Percentiles rank a stretch among this genome's conserved stretches.
Evolutionary conservation across 2,113 vertebrate species (phyloP).

Genomic region (Nothobranchius furzeri): DNA sequence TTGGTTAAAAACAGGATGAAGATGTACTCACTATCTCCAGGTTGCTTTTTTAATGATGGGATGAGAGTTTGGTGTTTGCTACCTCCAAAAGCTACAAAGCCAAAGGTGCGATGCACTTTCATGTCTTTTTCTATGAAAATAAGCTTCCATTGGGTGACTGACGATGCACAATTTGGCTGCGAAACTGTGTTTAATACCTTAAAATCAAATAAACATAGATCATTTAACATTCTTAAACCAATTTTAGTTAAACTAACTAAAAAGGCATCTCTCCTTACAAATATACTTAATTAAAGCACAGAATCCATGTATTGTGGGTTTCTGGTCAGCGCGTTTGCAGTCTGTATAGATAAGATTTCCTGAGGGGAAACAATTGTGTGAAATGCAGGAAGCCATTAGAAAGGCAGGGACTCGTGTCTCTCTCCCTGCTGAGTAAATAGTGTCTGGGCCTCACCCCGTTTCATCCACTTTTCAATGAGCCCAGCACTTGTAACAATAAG

Average conservation of each 20-base stretch:
- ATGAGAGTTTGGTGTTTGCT: neutral
- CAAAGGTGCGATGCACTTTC: neutral
- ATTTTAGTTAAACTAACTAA: slow-evolving; percentile 3
- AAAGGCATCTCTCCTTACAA: slow-evolving; percentile 14
- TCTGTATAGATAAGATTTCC: slow-evolving; percentile 74
- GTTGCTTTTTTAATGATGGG: too few relatives aligned
- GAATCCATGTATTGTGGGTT: slow-evolving; percentile 31
- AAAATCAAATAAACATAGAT: neutral
- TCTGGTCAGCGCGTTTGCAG: slow-evolving; percentile 42
- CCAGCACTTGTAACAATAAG: slow-evolving; percentile 68
- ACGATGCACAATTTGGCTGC: neutral
- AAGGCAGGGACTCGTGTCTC: slow-evolving; percentile 72
- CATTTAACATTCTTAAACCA: neutral
- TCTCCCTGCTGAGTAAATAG: slow-evolving; percentile 76
- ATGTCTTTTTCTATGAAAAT: neutral
- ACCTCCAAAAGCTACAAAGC: neutral
- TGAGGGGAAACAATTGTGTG: slow-evolving; percentile 80
- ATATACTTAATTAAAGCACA: slow-evolving; percentile 52
- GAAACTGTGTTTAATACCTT: neutral
- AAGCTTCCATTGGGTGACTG: neutral
- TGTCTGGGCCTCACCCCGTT: slow-evolving; percentile 48
- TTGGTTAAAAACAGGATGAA: too few relatives aligned
- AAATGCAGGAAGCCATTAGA: slow-evolving; percentile 83
- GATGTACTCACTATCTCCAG: too few relatives aligned
- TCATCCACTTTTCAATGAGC: slow-evolving; percentile 61